Base-by-base conservation (phyloP, 1,140 invertebrate species). In the Fopius arisanus region DNA sequence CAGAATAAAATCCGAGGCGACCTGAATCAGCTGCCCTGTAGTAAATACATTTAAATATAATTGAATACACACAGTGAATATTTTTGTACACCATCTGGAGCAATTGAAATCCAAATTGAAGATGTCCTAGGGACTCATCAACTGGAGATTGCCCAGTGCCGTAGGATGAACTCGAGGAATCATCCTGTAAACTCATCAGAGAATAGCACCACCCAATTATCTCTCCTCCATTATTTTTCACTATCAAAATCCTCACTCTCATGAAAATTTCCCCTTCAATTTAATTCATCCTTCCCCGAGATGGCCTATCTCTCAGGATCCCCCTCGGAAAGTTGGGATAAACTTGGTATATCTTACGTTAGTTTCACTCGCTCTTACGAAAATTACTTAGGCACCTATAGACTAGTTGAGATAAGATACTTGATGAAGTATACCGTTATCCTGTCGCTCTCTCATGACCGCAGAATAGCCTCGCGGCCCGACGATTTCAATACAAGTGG, bases 11-110 rank as follows among this genome's bases (percentile, higher is more conserved):
- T 3, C 10, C 54, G 5, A 26, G 14, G 26, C 16, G 10, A 19
- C 29, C 14, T 71, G 70, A 65, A 71, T 63, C 59, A 65, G 59
- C 70, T 40, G 9, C 3, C 21, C 23, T 12, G 43, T n/a, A 28
- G 23, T 28, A 5, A n/a, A 26, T 59, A n/a, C 23, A 59, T 59
- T 59, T 59, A 51, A 19, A 51, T 51, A 19, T n/a, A n/a, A n/a
- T n/a, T n/a, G n/a, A n/a, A n/a, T n/a, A n/a, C n/a, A n/a, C n/a
- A n/a, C n/a, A n/a, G n/a, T n/a, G n/a, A n/a, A n/a, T n/a, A n/a
- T n/a, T n/a, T n/a, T n/a, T n/a, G n/a, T n/a, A n/a, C n/a, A n/a
- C n/a, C n/a, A n/a, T n/a, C n/a, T n/a, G n/a, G n/a, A n/a, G n/a
- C n/a, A n/a, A n/a, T n/a, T n/a, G 7, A 3, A 31, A 16, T 43